Evolutionary conservation across 2,797 vertebrate genomes (phyloP).

Genomic region (Semaprochilodus insignis): DNA sequence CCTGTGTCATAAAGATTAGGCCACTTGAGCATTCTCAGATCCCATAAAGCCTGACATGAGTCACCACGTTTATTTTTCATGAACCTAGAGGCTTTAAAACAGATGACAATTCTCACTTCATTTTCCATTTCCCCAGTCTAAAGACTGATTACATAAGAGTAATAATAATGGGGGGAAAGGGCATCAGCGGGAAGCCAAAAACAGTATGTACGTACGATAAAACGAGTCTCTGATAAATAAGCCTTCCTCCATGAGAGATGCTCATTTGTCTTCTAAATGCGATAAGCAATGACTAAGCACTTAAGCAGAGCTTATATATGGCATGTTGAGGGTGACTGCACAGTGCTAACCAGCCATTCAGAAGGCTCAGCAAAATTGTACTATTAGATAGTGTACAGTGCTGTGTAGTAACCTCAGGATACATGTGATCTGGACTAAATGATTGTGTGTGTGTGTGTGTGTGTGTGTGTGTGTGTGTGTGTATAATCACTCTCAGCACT

Average conservation of each 20-base stretch:
- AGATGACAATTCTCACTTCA: not conserved
- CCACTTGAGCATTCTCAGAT: not conserved
- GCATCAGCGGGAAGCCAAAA: not conserved
- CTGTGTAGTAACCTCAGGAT: not conserved
- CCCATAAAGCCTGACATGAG: not conserved
- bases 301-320: not conserved
- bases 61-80: slow-evolving; percentile 19
- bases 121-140: not conserved
- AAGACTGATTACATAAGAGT: not conserved
- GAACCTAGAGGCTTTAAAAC: not conserved
- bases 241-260: too few species aligned
- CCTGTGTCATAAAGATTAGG: not conserved
- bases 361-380: not conserved
- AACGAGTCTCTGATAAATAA: not conserved
- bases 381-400: not conserved
- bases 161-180: not conserved
- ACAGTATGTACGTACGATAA: not conserved
- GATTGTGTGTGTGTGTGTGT: too few species aligned
- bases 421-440: too few species aligned
- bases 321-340: not conserved
- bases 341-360: not conserved
- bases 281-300: not conserved
- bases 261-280: not conserved
- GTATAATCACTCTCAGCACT: too few species aligned
- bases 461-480: too few species aligned